Base-by-base conservation (phyloP, 2,888 invertebrate species). In the Andrena fulva region DNA sequence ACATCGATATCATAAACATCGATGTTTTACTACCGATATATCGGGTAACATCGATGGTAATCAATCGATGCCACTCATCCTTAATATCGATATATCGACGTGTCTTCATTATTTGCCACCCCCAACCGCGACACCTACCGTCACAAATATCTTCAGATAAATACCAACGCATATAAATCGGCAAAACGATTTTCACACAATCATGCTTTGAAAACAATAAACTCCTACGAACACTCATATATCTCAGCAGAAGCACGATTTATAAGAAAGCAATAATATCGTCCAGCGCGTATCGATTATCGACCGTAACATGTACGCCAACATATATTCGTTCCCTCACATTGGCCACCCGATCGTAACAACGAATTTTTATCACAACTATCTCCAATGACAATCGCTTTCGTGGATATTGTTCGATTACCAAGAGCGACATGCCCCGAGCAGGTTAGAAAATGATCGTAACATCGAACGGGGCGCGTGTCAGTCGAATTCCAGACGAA, bases 321-420 rank as follows among this genome's bases (percentile, higher is more conserved):
- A 81, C 73, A 10, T 83, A 10, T 67, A 54, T 62, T 79, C 20
- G 31, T 72, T 79, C 24, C 52, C 35, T 78, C 29, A 67, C 31
- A 69, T 82, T 84, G 82, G 76, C 69, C 71, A 71, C 63, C 35
- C 66, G n/a, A 59, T 54, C 27, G 20, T 56, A 62, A 71, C 35
- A 77, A 35, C 20, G 63, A 68, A 74, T 74, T 77, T 66, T 69
- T 72, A 50, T 77, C 27, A 70, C 67, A 66, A 64, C 80, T 73
- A 75, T 77, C 89, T 89, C 86, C 87, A 88, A 92, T 92, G 91
- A 91, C 91, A 92, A 91, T 89, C 91, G 82, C 88, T 91, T 91
- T 91, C 90, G 90, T 92, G 90, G 90, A 85, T 85, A 89, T 87
- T 83, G 86, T 85, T 82, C 77, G 83, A 85, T 78, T 73, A 75